phyloP scores from a whole-genome alignment of 2,888 invertebrate species.

The Lithosia quadra region DNA sequence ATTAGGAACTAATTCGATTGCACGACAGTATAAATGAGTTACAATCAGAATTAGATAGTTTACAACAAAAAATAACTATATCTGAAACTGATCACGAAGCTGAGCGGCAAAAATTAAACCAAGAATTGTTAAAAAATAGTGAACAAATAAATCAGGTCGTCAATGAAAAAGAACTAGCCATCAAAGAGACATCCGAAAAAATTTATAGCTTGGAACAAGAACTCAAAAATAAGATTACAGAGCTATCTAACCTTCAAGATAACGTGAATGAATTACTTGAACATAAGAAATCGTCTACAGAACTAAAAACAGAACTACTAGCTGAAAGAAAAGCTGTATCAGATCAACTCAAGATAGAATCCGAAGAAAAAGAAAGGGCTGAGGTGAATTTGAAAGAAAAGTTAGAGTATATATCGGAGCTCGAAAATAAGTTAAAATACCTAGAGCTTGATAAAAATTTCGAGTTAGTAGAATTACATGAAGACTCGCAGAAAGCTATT shows the following conservation, averaged over 20 bases:
- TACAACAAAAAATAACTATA: constrained; percentile 63
- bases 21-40: constrained; percentile 62
- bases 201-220: constrained; percentile 56
- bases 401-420: constrained; percentile 46
- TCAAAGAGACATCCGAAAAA: constrained; percentile 62
- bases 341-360: constrained; percentile 44
- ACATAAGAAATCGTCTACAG: constrained; percentile 46
- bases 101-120: constrained; percentile 60
- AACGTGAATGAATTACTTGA: constrained; percentile 55
- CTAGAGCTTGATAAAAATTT: constrained; percentile 53
- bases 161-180: constrained; percentile 63
- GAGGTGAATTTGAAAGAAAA: constrained; percentile 49
- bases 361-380: constrained; percentile 43
- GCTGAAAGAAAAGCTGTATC: constrained; percentile 49
- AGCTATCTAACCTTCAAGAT: constrained; percentile 55
- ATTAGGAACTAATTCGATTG: constrained; percentile 68
- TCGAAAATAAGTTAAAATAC: constrained; percentile 53
- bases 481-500: constrained; percentile 44
- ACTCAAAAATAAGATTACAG: constrained; percentile 55
- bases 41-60: constrained; percentile 64
- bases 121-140: constrained; percentile 58
- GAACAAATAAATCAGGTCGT: constrained; percentile 60
- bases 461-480: constrained; percentile 54
- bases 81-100: constrained; percentile 57
- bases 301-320: constrained; percentile 41